phyloP scores from a whole-genome alignment of 2,113 vertebrate genomes.

The Propithecus coquereli region DNA sequence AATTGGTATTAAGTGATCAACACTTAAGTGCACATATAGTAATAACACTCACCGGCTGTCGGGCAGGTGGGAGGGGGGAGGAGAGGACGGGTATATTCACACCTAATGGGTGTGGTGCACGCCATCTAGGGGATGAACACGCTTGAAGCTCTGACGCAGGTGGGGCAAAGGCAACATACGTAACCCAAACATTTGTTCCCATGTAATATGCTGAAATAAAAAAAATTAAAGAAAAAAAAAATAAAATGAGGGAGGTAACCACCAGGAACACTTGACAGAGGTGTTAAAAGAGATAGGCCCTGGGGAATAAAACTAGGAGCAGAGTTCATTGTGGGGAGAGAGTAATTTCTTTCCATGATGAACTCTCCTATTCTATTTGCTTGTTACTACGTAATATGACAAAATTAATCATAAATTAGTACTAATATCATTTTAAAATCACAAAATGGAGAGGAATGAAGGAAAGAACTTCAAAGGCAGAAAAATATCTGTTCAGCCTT shows the following conservation, averaged over 20 bases:
- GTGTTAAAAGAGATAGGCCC: neutral
- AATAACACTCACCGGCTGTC: too few relatives aligned
- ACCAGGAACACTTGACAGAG: neutral
- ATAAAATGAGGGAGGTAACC: neutral
- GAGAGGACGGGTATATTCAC: too few relatives aligned
- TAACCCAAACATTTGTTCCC: too few relatives aligned
- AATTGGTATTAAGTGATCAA: too few relatives aligned
- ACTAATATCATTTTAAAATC: neutral
- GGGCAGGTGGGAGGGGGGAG: too few relatives aligned
- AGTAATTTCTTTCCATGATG: neutral
- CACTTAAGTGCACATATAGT: too few relatives aligned
- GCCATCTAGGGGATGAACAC: too few relatives aligned
- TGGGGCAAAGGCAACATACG: too few relatives aligned
- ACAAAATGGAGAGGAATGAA: neutral
- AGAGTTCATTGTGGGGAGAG: neutral
- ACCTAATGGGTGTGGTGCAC: too few relatives aligned
- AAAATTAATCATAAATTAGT: conserved; percentile 1
- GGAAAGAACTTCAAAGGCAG: neutral
- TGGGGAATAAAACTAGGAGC: neutral
- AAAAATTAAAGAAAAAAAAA: too few relatives aligned
- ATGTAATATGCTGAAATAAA: too few relatives aligned
- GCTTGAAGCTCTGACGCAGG: too few relatives aligned
- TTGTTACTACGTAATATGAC: neutral
- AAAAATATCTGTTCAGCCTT: neutral
- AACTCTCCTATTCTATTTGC: neutral